A percentile compares a stretch with the other conserved stretches of the same genome.
Conservation (phyloP, 2,797 vertebrate species). For the Alfaro cultratus region DNA sequence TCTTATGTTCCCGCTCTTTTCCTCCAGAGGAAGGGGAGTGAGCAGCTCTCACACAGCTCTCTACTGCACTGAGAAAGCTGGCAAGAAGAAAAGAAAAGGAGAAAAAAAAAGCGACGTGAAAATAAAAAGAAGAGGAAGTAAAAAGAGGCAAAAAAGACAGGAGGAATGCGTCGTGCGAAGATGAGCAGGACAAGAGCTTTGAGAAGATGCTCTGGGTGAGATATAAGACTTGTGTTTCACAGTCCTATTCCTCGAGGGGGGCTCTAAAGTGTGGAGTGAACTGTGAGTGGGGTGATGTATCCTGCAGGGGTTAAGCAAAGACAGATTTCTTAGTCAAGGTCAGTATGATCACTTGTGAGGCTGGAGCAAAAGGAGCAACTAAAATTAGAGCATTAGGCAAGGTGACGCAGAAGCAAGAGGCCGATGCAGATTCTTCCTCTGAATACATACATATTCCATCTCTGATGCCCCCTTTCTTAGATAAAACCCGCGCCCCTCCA, state of each 20-base stretch:
- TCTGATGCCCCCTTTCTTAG: conserved; percentile 51
- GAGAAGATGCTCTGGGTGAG: conserved; percentile 1
- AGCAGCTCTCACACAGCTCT: conserved; percentile 8
- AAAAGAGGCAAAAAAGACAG: conserved; percentile 7
- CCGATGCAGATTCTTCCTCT: conserved; percentile 16
- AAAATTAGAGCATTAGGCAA: conserved; percentile 6
- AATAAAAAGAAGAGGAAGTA: conserved; percentile 8
- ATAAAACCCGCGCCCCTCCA: conserved; percentile 41
- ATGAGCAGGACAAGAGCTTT: conserved; percentile 25
- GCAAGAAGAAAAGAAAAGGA: not conserved
- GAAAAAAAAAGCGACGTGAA: conserved; percentile 14
- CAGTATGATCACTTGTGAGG: conserved; percentile 3
- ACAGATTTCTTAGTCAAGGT: conserved; percentile 51
- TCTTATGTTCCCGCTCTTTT: not conserved
- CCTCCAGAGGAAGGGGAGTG: not conserved
- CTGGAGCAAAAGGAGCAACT: conserved; percentile 27
- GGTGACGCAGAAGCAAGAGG: not conserved
- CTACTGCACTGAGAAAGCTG: conserved; percentile 43
- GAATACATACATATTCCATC: conserved; percentile 61
- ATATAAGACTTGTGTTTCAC: conserved; percentile 18
- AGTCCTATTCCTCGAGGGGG: not conserved
- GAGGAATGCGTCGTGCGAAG: not conserved
- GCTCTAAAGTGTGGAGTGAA: not conserved
- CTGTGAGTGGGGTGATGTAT: conserved; percentile 48
- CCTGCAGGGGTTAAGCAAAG: conserved; percentile 18